A percentile compares a stretch with the other conserved stretches of the same genome.
phyloP scores from a whole-genome alignment of 2,797 vertebrate genomes.

The Fundulus diaphanus region DNA sequence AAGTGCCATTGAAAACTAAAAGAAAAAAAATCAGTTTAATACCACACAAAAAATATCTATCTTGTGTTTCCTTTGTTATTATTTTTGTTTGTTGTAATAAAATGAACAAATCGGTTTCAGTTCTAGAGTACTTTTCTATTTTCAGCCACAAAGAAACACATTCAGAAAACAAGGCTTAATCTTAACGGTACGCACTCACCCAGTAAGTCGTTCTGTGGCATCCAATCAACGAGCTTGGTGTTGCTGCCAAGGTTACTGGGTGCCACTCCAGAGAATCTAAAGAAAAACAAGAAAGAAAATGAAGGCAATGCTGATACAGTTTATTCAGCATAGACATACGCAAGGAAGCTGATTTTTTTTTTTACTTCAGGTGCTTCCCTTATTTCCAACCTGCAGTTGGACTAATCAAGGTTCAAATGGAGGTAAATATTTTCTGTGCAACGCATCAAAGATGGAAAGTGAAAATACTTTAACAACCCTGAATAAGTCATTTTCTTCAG shows the following conservation, averaged over 20 bases:
- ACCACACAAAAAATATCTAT: too few species aligned
- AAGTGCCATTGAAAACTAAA: background rate
- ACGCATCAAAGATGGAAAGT: background rate
- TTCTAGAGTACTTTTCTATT: background rate
- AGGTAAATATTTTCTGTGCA: background rate
- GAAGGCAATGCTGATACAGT: background rate
- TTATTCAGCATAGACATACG: background rate
- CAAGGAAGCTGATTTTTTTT: background rate
- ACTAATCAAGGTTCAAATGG: background rate
- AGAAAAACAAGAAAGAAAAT: slow-evolving; percentile 12
- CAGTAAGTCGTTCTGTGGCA: slow-evolving; percentile 97
- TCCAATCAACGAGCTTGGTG: slow-evolving; percentile 97
- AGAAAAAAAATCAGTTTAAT: too few species aligned
- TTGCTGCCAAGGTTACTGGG: slow-evolving; percentile 96
- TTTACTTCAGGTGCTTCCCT: background rate
- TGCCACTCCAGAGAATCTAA: slow-evolving; percentile 94
- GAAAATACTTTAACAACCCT: background rate
- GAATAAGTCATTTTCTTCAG: background rate
- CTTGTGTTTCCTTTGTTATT: too few species aligned
- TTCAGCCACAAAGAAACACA: background rate
- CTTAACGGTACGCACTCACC: slow-evolving; percentile 82
- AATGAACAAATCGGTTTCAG: too few species aligned
- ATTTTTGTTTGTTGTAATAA: background rate
- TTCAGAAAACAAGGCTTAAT: background rate
- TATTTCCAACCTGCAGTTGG: background rate